Conservation (phyloP, 2,797 vertebrate species). For the Poeciliopsis turneri region DNA sequence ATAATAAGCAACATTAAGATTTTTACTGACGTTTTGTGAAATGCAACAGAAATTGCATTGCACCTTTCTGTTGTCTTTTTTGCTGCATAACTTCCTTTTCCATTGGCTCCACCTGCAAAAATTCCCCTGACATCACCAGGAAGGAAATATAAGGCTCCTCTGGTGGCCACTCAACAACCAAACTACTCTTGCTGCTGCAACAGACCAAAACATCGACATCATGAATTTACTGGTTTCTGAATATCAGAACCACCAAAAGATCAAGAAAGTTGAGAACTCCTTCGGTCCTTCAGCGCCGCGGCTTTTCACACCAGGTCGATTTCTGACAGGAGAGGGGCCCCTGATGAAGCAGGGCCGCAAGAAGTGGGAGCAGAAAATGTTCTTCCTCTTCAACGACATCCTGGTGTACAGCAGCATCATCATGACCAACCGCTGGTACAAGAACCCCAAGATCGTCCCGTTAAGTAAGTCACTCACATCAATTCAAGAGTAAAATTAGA, state of each 20-base stretch:
- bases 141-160: not conserved
- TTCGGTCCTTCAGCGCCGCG: slow-evolving; percentile 13
- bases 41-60: too few relatives aligned
- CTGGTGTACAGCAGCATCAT: slow-evolving; percentile 91
- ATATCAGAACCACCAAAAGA: slow-evolving; percentile 83
- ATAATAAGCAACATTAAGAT: too few relatives aligned
- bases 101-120: not conserved
- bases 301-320: slow-evolving; percentile 78
- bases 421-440: slow-evolving; percentile 84
- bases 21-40: not conserved
- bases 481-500: too few relatives aligned
- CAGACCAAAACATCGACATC: slow-evolving; percentile 36
- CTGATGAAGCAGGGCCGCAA: slow-evolving; percentile 89
- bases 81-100: slow-evolving; percentile 9
- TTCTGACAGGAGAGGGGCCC: slow-evolving; percentile 89
- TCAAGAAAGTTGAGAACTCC: slow-evolving; percentile 83
- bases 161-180: not conserved
- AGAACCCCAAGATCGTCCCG: slow-evolving; percentile 85
- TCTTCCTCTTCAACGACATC: slow-evolving; percentile 93
- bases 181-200: not conserved
- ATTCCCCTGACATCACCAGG: not conserved
- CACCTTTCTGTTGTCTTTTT: too few relatives aligned
- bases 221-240: slow-evolving; percentile 78
- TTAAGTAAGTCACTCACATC: slow-evolving; percentile 67
- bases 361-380: slow-evolving; percentile 83